A percentile compares a stretch with the other conserved stretches of the same genome.
Conservation (phyloP, 2,888 invertebrate genomes). For the Danaus chrysippus region DNA sequence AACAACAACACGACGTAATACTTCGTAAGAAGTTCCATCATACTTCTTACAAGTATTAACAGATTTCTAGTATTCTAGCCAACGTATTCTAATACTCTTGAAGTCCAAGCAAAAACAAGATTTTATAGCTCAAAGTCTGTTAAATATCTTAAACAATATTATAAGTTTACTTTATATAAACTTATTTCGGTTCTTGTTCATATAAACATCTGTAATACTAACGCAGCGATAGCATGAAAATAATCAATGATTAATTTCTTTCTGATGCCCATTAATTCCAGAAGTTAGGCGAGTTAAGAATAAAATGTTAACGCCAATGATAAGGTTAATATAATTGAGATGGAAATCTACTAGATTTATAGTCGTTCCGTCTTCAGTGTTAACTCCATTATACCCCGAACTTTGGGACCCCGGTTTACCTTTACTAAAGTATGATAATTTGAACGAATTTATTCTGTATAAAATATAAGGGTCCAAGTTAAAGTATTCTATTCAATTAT, state of each 20-base stretch:
- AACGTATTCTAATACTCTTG: no score
- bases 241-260: slow-evolving; percentile 1
- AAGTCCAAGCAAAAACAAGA: no score
- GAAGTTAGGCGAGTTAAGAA: slow-evolving; percentile 17
- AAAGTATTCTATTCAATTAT: slow-evolving; percentile 36
- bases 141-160: no score
- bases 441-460: slow-evolving; percentile 13
- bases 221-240: neutral
- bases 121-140: no score
- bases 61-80: no score
- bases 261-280: slow-evolving; percentile 1
- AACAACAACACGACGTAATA: no score
- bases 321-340: slow-evolving; percentile 27
- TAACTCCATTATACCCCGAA: slow-evolving; percentile 23
- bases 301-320: slow-evolving; percentile 22
- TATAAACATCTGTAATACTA: neutral
- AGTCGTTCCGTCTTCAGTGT: slow-evolving; percentile 21
- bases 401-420: slow-evolving; percentile 25
- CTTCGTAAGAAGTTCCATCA: no score
- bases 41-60: no score
- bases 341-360: slow-evolving; percentile 27
- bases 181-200: neutral
- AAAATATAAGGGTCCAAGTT: slow-evolving; percentile 28
- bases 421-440: slow-evolving; percentile 19
- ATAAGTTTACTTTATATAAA: no score